Evolutionary conservation across 2,797 vertebrate genomes (phyloP).

Genomic region (Anguilla obscura): DNA sequence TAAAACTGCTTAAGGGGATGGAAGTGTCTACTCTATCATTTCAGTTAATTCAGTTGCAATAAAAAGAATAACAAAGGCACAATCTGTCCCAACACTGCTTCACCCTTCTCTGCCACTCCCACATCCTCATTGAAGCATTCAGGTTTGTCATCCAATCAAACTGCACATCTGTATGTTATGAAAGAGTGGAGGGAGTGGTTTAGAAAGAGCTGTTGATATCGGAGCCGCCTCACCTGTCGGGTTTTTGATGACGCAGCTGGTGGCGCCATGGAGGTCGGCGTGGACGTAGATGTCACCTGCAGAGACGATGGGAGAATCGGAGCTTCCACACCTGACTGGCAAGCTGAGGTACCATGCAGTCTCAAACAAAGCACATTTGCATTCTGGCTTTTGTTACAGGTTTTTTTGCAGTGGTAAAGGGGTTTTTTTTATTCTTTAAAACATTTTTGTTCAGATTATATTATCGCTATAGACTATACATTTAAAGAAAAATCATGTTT

Average conservation of each 20-base stretch:
- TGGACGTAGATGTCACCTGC: constrained; percentile 94
- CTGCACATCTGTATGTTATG: background rate
- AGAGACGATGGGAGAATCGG: background rate
- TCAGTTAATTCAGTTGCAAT: background rate
- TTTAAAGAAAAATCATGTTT: background rate
- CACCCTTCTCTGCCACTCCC: background rate
- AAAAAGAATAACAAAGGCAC: background rate
- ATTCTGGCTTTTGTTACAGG: no score
- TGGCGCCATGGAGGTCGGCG: constrained; percentile 94
- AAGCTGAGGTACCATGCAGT: background rate
- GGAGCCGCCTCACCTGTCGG: constrained; percentile 75
- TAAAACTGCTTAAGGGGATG: background rate
- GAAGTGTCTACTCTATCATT: no score
- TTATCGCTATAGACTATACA: no score
- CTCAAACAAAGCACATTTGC: background rate
- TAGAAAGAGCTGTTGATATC: background rate
- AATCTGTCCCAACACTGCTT: background rate
- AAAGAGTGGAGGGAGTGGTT: background rate
- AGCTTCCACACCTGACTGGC: background rate
- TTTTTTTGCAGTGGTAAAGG: no score
- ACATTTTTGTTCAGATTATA: no score
- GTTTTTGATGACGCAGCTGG: constrained; percentile 97
- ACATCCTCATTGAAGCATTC: background rate
- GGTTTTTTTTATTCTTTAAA: no score
- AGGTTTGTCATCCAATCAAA: background rate